These are phyloP conservation scores for Actenoides lindsayi DNA, from an alignment of 2,113 vertebrate species.

Conservation along the genomic window DNA sequence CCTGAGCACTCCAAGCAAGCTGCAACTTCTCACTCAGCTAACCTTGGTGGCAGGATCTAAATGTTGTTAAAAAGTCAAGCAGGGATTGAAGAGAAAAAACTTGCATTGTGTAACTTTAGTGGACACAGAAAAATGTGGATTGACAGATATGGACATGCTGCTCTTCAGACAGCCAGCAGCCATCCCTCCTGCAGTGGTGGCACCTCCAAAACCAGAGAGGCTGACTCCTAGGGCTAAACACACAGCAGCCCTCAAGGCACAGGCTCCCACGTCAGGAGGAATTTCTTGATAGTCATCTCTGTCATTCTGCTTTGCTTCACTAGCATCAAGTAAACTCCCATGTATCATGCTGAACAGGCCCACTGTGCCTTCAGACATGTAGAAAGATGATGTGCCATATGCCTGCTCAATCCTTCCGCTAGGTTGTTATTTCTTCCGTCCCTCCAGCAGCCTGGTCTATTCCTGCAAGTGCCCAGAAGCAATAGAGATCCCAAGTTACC, in stretches of 20 bases:
- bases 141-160: background rate
- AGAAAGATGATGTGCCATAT: background rate
- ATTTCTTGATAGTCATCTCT: background rate
- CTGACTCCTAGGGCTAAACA: background rate
- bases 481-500: background rate
- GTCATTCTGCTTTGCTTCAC: background rate
- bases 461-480: background rate
- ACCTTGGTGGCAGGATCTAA: background rate
- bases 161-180: background rate
- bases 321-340: background rate
- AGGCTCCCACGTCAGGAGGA: background rate
- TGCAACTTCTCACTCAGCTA: background rate
- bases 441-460: background rate
- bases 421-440: background rate
- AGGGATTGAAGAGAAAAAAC: background rate
- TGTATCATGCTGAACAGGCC: background rate
- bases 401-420: background rate
- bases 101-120: background rate
- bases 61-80: background rate
- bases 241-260: background rate
- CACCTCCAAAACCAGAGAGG: background rate
- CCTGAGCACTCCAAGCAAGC: background rate
- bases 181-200: background rate
- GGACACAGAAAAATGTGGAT: background rate
- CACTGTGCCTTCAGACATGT: background rate